These are phyloP conservation scores for Drosophila micromelanica DNA, from an alignment of 1,140 invertebrate species.

Conservation along the genomic window DNA sequence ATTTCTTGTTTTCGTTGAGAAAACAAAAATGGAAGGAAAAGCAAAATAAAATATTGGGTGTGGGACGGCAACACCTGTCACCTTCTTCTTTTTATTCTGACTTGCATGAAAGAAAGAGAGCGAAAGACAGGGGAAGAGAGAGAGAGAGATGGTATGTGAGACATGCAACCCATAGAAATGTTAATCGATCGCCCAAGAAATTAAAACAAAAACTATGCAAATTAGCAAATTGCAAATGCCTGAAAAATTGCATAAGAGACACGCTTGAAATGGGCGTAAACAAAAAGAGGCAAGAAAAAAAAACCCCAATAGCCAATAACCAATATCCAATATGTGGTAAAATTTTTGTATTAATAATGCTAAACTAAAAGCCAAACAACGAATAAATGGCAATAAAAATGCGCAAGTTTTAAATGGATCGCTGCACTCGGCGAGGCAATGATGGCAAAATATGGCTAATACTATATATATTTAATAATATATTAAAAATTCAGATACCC, in stretches of 20 bases:
- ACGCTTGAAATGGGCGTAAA: constrained; percentile 25
- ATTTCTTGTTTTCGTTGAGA: constrained; percentile 35
- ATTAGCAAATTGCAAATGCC: constrained; percentile 37
- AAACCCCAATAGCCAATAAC: constrained; percentile 22
- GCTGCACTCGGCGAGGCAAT: constrained; percentile 1
- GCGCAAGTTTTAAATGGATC: neutral
- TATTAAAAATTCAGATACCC: no score
- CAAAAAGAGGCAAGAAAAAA: constrained; percentile 6
- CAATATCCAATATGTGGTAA: constrained; percentile 20
- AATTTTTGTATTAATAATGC: constrained; percentile 17
- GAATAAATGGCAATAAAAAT: constrained; percentile 1
- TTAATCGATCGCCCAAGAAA: constrained; percentile 44
- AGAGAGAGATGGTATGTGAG: neutral
- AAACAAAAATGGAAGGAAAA: constrained; percentile 12
- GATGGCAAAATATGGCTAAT: neutral
- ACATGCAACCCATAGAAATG: constrained; percentile 46
- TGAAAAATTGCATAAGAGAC: constrained; percentile 25
- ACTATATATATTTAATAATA: neutral
- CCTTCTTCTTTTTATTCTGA: neutral
- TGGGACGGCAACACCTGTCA: constrained; percentile 11
- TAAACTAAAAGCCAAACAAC: constrained; percentile 38
- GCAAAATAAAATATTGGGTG: neutral
- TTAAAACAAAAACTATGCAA: constrained; percentile 49
- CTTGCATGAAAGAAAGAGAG: neutral
- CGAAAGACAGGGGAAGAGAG: neutral